Conservation (phyloP, 2,797 vertebrate species). For the Pangasius krempfi region DNA sequence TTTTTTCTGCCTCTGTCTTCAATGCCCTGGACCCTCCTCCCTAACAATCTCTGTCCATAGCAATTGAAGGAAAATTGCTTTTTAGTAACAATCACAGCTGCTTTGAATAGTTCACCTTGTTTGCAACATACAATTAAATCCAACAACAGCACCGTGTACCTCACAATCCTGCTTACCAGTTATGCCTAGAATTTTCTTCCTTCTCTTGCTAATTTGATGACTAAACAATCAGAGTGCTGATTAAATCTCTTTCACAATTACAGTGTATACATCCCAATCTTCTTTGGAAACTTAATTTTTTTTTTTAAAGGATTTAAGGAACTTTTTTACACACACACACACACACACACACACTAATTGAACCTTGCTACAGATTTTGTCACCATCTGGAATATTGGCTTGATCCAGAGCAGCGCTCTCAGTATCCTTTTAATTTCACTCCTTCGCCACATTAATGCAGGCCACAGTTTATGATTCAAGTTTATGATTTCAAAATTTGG, state of each 20-base stretch:
- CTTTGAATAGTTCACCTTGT: slow-evolving; percentile 65
- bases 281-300: not conserved
- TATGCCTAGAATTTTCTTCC: not conserved
- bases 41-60: slow-evolving; percentile 72
- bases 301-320: not conserved
- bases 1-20: slow-evolving; percentile 39
- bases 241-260: slow-evolving; percentile 42
- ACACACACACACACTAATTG: not conserved
- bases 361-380: not conserved
- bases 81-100: slow-evolving; percentile 70
- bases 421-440: not conserved
- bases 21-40: slow-evolving; percentile 40
- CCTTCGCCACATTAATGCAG: not conserved
- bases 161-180: slow-evolving; percentile 42
- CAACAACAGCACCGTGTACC: slow-evolving; percentile 61
- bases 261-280: not conserved
- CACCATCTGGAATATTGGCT: not conserved
- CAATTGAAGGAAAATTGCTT: slow-evolving; percentile 77
- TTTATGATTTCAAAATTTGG: not conserved
- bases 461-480: not conserved
- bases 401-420: not conserved
- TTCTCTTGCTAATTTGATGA: slow-evolving; percentile 31
- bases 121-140: slow-evolving; percentile 79
- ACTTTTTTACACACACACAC: not conserved
- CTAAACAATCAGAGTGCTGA: slow-evolving; percentile 34